Evolutionary conservation across 2,113 vertebrate species (phyloP).

Genomic region (Mesitornis unicolor): DNA sequence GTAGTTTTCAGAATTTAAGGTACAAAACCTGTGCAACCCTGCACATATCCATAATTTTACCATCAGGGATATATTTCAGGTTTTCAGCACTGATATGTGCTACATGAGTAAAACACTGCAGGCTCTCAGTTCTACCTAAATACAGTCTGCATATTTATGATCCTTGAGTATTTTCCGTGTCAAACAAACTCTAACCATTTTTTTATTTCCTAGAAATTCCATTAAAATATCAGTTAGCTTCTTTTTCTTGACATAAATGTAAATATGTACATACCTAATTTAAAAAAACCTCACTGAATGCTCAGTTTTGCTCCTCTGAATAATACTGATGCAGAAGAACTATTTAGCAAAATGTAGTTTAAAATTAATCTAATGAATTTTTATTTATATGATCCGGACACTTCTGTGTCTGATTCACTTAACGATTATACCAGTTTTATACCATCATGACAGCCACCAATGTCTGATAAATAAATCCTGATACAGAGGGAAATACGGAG

Average conservation of each 20-base stretch:
- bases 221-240: background rate
- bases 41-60: background rate
- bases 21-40: background rate
- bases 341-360: background rate
- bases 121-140: background rate
- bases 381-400: background rate
- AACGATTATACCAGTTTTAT: background rate
- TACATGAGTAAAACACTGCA: background rate
- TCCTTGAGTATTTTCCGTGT: background rate
- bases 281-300: background rate
- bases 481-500: background rate
- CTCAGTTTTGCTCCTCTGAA: background rate
- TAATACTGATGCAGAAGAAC: background rate
- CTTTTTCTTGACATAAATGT: background rate
- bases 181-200: background rate
- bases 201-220: background rate
- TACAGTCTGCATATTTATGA: background rate
- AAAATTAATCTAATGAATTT: background rate
- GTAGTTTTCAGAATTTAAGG: background rate
- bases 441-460: rapidly evolving
- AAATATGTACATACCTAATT: background rate
- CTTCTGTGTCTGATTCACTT: background rate
- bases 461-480: background rate
- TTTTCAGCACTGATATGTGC: background rate
- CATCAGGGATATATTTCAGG: background rate